Evolutionary conservation across 2,888 invertebrate genomes (phyloP).

Genomic region (Ceramica pisi): DNA sequence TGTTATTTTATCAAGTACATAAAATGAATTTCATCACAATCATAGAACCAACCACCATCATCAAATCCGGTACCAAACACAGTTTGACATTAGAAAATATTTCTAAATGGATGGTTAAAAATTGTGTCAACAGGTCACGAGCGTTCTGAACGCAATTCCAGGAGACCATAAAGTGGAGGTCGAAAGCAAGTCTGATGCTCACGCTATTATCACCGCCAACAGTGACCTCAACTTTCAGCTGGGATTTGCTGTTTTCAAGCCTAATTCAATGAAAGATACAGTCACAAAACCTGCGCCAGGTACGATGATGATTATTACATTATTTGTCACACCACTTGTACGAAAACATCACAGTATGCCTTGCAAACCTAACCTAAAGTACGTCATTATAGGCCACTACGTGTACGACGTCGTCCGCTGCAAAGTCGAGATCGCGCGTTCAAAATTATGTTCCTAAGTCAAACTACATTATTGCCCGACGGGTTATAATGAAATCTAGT

Average conservation of each 20-base stretch:
- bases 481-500: no score
- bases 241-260: constrained; percentile 73
- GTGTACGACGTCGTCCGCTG: no score
- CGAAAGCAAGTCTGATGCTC: constrained; percentile 64
- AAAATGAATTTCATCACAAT: neutral
- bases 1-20: neutral
- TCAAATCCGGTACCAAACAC: neutral
- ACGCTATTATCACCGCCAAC: constrained; percentile 66
- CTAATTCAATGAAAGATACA: constrained; percentile 71
- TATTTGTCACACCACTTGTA: neutral
- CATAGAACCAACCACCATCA: neutral
- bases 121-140: constrained; percentile 67
- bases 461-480: no score
- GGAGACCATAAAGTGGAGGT: constrained; percentile 70
- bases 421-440: no score
- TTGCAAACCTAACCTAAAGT: no score
- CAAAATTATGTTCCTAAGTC: no score
- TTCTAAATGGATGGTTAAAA: neutral
- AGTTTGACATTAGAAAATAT: neutral
- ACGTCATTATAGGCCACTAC: no score
- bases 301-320: constrained; percentile 44
- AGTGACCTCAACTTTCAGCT: constrained; percentile 73
- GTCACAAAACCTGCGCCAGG: constrained; percentile 74
- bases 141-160: constrained; percentile 62
- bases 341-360: no score